Evolutionary conservation across 1,140 invertebrate species (phyloP).

Genomic region (Drosophila micromelanica): DNA sequence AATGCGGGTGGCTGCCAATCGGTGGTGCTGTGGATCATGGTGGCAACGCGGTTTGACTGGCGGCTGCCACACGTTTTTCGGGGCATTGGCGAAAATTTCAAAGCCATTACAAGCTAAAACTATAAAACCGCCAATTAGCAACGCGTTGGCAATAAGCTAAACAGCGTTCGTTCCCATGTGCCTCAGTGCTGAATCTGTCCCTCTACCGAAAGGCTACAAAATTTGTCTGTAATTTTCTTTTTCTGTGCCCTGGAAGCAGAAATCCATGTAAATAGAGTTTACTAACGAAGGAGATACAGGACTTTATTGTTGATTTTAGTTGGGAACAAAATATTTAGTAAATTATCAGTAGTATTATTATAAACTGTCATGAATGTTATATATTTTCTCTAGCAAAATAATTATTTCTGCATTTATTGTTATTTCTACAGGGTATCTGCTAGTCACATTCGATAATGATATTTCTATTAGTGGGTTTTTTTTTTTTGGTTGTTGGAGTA

Average conservation of each 20-base stretch:
- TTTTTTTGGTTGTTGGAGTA: slow-evolving; percentile 3
- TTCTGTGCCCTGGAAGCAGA: neutral
- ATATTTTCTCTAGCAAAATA: no score
- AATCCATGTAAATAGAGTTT: neutral
- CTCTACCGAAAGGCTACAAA: slow-evolving; percentile 17
- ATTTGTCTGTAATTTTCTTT: slow-evolving; percentile 20
- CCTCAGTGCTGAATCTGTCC: slow-evolving; percentile 15
- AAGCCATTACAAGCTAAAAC: slow-evolving; percentile 62
- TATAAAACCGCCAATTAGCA: slow-evolving; percentile 74
- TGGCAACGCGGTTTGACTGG: slow-evolving; percentile 35
- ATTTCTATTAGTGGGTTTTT: neutral
- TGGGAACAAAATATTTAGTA: no score
- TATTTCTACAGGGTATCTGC: slow-evolving; percentile 14
- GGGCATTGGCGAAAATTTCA: slow-evolving; percentile 49
- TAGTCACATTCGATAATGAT: neutral
- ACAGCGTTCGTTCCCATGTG: slow-evolving; percentile 31
- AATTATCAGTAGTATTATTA: no score
- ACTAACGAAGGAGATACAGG: no score
- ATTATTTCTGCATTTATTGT: no score
- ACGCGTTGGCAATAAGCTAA: slow-evolving; percentile 66
- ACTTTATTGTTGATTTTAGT: no score
- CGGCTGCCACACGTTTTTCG: slow-evolving; percentile 18
- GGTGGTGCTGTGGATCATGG: slow-evolving; percentile 24
- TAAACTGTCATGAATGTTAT: no score
- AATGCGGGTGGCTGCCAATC: slow-evolving; percentile 17